phyloP scores from a whole-genome alignment of 2,797 vertebrate species.

The Enteromius paludinosus region DNA sequence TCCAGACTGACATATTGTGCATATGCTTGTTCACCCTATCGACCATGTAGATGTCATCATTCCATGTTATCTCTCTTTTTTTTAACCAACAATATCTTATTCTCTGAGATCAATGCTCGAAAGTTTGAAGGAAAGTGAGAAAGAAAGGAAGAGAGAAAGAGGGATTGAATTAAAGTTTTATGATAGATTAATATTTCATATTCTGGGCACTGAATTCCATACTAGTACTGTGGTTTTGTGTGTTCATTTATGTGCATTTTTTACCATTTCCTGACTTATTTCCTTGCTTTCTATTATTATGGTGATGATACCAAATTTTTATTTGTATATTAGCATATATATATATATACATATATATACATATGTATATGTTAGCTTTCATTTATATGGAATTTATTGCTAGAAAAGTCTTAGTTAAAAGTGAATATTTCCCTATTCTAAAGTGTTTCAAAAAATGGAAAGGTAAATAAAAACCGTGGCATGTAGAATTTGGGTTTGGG shows the following conservation, averaged over 20 bases:
- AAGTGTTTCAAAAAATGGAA: not conserved
- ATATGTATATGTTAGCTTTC: not conserved
- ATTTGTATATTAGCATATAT: too few species aligned
- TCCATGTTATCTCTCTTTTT: constrained; percentile 40
- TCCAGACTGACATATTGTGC: not conserved
- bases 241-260: constrained; percentile 52
- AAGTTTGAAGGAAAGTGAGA: constrained; percentile 49
- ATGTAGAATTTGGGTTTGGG: not conserved
- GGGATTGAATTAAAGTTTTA: constrained; percentile 90
- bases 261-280: constrained; percentile 59
- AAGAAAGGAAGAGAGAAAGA: constrained; percentile 71
- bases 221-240: constrained; percentile 63
- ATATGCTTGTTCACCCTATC: not conserved
- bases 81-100: constrained; percentile 37
- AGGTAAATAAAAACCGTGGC: not conserved
- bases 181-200: constrained; percentile 96
- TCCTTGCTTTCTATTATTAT: not conserved
- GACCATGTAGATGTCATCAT: constrained; percentile 34
- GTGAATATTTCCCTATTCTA: too few species aligned
- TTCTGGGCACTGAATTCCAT: constrained; percentile 84
- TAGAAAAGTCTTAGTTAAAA: too few species aligned
- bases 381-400: not conserved
- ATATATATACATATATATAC: too few species aligned
- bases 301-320: not conserved
- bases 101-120: constrained; percentile 47